Conservation (phyloP, 2,113 vertebrate species). For the Cottus gobio region DNA sequence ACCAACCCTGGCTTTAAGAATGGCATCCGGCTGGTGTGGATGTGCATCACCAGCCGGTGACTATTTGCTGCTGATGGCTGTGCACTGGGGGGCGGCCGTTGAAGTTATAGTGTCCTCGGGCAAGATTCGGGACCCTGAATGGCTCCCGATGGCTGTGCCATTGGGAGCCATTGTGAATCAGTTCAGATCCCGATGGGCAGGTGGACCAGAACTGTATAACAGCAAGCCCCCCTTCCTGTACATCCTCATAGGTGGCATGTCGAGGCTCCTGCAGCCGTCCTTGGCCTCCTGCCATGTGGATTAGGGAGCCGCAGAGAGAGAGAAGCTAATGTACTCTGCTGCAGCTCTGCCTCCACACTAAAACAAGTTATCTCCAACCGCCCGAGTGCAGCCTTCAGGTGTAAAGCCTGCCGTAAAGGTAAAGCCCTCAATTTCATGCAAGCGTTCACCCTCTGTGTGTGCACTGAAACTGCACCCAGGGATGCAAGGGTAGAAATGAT, state of each 20-base stretch:
- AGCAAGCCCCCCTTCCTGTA: not conserved
- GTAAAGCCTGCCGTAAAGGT: not conserved
- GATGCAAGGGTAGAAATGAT: conserved; percentile 46
- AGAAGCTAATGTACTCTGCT: conserved; percentile 35
- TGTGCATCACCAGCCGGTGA: conserved; percentile 3
- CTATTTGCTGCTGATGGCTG: conserved; percentile 9
- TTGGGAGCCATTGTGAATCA: not conserved
- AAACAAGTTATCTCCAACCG: conserved; percentile 19
- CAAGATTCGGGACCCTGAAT: not conserved
- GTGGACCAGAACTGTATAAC: not conserved
- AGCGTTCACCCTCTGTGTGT: conserved; percentile 11
- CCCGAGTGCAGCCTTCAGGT: conserved; percentile 21
- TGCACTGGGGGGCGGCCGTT: not conserved
- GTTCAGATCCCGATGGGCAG: not conserved
- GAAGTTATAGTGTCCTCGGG: not conserved
- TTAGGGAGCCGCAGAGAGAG: conserved; percentile 52
- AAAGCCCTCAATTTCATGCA: conserved; percentile 36
- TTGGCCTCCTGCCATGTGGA: conserved; percentile 58
- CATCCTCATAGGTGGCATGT: conserved; percentile 50
- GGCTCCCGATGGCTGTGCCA: not conserved
- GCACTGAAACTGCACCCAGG: conserved; percentile 20
- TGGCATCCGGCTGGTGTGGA: not conserved
- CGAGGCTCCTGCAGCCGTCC: conserved; percentile 30
- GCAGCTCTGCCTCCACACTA: conserved; percentile 30
- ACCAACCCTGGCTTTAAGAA: not conserved